A percentile compares a stretch with the other conserved stretches of the same genome.
phyloP scores from a whole-genome alignment of 2,113 vertebrate species.

The Sylvilagus bachmani region DNA sequence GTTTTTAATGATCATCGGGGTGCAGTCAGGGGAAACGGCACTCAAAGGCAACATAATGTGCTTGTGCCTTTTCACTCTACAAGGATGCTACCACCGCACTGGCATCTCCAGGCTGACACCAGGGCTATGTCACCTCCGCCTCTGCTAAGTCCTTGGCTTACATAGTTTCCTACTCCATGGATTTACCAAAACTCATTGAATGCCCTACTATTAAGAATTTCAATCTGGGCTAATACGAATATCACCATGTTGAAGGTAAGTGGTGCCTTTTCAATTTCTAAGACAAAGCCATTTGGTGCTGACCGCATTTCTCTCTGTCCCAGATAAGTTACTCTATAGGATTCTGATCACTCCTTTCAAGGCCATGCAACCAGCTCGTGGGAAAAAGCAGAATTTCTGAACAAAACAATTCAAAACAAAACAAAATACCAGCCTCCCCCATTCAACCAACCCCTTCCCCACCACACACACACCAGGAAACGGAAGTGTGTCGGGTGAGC shows the following conservation, averaged over 20 bases:
- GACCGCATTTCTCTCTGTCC: not conserved
- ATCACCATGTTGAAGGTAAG: not conserved
- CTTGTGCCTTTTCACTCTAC: not conserved
- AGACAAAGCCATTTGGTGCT: not conserved
- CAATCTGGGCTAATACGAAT: not conserved
- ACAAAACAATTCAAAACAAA: constrained; percentile 76
- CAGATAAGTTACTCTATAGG: not conserved
- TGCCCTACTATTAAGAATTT: not conserved
- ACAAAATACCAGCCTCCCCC: constrained; percentile 34
- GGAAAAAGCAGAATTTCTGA: constrained; percentile 72
- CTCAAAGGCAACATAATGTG: not conserved
- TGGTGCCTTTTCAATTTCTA: not conserved
- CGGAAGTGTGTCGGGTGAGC: constrained; percentile 58
- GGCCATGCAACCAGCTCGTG: constrained; percentile 64
- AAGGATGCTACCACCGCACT: not conserved
- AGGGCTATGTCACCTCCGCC: not conserved
- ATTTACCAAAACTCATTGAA: not conserved
- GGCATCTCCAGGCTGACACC: not conserved
- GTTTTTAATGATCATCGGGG: constrained; percentile 17
- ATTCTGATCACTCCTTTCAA: constrained; percentile 40
- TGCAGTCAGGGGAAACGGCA: not conserved
- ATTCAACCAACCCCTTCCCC: constrained; percentile 68
- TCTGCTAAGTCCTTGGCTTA: not conserved
- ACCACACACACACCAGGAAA: not conserved
- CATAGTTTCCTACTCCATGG: not conserved